phyloP scores from a whole-genome alignment of 2,888 invertebrate genomes.

The Acrobasis suavella region DNA sequence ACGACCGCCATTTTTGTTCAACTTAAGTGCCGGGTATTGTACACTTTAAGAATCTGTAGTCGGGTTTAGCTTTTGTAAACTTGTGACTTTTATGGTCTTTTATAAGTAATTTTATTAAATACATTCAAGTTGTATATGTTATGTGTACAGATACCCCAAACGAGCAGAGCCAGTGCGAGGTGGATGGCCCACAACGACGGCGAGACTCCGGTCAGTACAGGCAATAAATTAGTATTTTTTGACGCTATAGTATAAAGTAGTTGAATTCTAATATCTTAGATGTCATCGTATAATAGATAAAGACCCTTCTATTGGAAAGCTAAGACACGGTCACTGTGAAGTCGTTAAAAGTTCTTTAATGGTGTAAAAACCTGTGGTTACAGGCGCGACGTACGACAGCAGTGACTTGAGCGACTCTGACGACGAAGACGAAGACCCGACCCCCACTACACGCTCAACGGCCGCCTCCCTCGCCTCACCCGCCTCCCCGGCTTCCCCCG shows the following conservation, averaged over 20 bases:
- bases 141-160: conserved; percentile 26
- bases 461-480: conserved; percentile 22
- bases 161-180: conserved; percentile 26
- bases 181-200: conserved; percentile 25
- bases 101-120: background rate
- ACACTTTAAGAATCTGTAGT: too few relatives aligned
- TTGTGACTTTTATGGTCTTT: too few relatives aligned
- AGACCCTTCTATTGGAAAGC: too few relatives aligned
- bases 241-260: too few relatives aligned
- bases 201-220: conserved; percentile 7
- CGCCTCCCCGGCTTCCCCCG: conserved; percentile 11
- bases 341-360: too few relatives aligned
- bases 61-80: too few relatives aligned
- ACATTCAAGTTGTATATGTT: background rate
- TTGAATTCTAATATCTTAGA: too few relatives aligned
- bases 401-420: conserved; percentile 69
- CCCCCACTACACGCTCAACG: conserved; percentile 24
- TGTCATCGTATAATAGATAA: too few relatives aligned
- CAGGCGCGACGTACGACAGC: conserved; percentile 71
- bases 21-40: too few relatives aligned
- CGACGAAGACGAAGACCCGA: conserved; percentile 39
- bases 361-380: background rate
- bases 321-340: too few relatives aligned
- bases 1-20: too few relatives aligned
- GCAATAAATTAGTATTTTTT: too few relatives aligned